Base-by-base conservation (phyloP, 2,888 invertebrate species). In the Antitype chi region DNA sequence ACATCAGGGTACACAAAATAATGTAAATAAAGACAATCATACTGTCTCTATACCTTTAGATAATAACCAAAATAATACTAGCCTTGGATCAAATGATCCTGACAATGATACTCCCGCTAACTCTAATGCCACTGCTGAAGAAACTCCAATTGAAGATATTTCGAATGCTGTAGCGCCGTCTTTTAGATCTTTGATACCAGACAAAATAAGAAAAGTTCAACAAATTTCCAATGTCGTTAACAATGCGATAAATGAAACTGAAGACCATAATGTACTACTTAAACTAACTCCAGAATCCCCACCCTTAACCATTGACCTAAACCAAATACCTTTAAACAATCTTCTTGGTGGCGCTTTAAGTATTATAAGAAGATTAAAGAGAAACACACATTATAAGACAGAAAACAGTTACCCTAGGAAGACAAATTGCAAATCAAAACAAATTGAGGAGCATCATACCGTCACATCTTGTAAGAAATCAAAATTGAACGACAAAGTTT, bases 321-420 rank as follows among this genome's bases (percentile, higher is more conserved):
- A 71, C 6, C 60, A 74, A 43, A 11, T 76, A 53, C 82, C 82
- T 11, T 0, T 81, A 0, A 57, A 49, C 3, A 57, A 69, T 59
- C 0, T 84, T 0, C 1, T 84, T 25, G 52, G n/a, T 43, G 57
- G 17, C 0, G 71, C 82, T 15, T 20, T 81, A 0, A 53, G 38
- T 23, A 64, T 85, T 0, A 17, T 84, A 2, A 76, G 66, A 13
- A 60, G 85, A 69, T 57, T 76, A 0, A 83, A 81, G 71, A 47
- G 85, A 32, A 32, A 53, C 0, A 20, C 23, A 0, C 2, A 32
- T 0, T 0, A 23, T 8, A 7, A 4, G 4, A 5, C n/a, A 20
- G n/a, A 53, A 32, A 15, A 32, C 6, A 28, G 6, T 11, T 8
- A 59, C 28, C 0, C 4, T 13, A 5, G 0, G 32, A 20, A 55